These are phyloP conservation scores for Lytechinus variegatus DNA, from an alignment of 35 echinoderm and acorn worm species.

Conservation along the genomic window DNA sequence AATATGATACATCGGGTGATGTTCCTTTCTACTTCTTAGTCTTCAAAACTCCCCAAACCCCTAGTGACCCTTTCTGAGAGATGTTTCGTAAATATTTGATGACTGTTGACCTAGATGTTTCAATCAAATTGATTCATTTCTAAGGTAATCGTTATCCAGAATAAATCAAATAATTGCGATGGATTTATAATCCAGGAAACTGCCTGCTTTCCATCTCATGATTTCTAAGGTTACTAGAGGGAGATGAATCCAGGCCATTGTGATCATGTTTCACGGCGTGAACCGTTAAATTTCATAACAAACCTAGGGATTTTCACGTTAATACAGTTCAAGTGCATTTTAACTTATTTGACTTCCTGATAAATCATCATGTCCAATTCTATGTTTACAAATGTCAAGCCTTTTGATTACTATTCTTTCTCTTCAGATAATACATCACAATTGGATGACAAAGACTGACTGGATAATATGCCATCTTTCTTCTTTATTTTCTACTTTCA, in stretches of 20 bases:
- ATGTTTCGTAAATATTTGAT: slow-evolving; percentile 6
- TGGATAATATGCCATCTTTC: no score
- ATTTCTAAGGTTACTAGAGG: background rate
- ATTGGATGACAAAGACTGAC: no score
- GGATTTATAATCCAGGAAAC: background rate
- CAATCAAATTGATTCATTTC: background rate
- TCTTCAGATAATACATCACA: no score
- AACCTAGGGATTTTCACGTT: background rate
- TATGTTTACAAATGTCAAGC: no score
- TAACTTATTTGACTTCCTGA: background rate
- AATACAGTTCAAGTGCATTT: background rate
- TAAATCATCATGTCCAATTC: background rate
- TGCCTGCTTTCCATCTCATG: background rate
- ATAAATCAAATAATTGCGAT: background rate
- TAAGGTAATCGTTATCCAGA: background rate
- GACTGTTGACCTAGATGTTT: slow-evolving; percentile 17
- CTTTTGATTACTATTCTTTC: no score
- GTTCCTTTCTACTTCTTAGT: background rate
- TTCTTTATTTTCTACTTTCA: no score
- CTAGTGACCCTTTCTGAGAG: background rate
- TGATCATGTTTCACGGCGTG: background rate
- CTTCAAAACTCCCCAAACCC: background rate
- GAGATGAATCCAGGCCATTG: background rate
- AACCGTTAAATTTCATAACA: background rate
- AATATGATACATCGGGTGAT: background rate